phyloP scores from a whole-genome alignment of 1,140 invertebrate genomes.

The Drosophila serrata region DNA sequence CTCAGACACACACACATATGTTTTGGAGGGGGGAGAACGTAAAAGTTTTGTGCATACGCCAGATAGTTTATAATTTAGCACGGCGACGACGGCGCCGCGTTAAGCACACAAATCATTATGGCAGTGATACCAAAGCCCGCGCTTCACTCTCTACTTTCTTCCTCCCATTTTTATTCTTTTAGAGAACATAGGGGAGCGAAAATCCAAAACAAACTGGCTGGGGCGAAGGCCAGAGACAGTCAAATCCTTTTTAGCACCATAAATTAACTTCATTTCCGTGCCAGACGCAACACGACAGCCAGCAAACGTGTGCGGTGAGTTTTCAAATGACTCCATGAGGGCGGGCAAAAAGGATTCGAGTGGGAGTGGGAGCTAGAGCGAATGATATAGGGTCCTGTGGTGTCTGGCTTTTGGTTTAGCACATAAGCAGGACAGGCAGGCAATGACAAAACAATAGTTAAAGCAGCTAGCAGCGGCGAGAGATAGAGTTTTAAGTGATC shows the following conservation, averaged over 20 bases:
- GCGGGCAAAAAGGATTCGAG: not conserved
- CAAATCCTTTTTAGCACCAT: conserved; percentile 82
- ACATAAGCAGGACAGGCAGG: not conserved
- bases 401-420: conserved; percentile 17
- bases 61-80: conserved; percentile 82
- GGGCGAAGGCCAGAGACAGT: conserved; percentile 47
- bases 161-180: not conserved
- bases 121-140: conserved; percentile 57
- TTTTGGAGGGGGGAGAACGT: conserved; percentile 18
- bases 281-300: conserved; percentile 76
- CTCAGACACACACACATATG: conserved; percentile 53
- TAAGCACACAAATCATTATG: conserved; percentile 81
- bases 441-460: conserved; percentile 1
- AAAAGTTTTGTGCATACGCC: conserved; percentile 61
- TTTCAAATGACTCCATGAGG: conserved; percentile 18
- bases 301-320: conserved; percentile 66
- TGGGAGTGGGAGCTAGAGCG: not conserved
- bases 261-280: conserved; percentile 83
- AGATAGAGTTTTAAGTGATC: not conserved
- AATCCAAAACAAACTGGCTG: conserved; percentile 43
- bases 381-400: conserved; percentile 19
- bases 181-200: conserved; percentile 30
- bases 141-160: conserved; percentile 18
- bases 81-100: conserved; percentile 63
- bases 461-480: not conserved